These are phyloP conservation scores for Papio anubis DNA, from an alignment of 2,113 vertebrate species.

Conservation along the genomic window DNA sequence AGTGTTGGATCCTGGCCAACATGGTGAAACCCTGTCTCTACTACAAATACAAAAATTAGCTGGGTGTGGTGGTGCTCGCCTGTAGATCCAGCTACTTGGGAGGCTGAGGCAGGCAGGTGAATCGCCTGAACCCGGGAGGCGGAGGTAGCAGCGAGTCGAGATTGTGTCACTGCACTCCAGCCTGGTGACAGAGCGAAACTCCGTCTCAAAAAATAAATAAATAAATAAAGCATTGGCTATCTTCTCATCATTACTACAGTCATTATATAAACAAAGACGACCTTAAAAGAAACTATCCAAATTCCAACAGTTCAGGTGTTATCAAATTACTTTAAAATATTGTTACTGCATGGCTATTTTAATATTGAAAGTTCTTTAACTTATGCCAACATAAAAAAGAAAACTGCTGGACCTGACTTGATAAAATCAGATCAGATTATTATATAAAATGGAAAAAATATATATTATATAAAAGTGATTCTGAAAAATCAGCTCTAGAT, in stretches of 20 bases:
- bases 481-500: slow-evolving; percentile 11
- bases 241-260: neutral
- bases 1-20: too few relatives aligned
- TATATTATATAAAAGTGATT: neutral
- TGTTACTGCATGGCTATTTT: slow-evolving; percentile 1
- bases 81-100: too few relatives aligned
- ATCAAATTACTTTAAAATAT: neutral
- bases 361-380: neutral
- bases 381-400: neutral
- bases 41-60: too few relatives aligned
- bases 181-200: too few relatives aligned
- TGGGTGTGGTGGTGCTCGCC: too few relatives aligned
- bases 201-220: too few relatives aligned
- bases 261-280: neutral
- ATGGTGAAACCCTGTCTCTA: too few relatives aligned
- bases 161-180: too few relatives aligned
- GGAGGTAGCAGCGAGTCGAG: too few relatives aligned
- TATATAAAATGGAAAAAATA: neutral
- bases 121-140: too few relatives aligned
- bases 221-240: neutral
- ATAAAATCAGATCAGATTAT: slow-evolving; percentile 4
- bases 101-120: too few relatives aligned
- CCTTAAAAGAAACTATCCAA: neutral
- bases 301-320: neutral
- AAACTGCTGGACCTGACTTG: neutral